phyloP scores from a whole-genome alignment of 92 coral and sea anemone species.

The Paragorgia papillata region DNA sequence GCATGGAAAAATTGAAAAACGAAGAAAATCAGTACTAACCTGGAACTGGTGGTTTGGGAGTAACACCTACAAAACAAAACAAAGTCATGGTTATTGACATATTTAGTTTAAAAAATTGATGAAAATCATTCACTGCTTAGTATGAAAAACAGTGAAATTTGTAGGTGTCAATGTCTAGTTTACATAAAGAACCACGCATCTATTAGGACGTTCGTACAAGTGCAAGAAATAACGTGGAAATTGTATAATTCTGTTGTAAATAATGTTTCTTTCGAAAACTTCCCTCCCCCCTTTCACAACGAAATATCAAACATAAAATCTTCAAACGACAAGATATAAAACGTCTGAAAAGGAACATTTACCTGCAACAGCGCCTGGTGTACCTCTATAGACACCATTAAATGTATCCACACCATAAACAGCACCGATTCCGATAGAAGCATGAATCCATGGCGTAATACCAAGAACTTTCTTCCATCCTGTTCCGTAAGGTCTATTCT shows the following conservation, averaged over 20 bases:
- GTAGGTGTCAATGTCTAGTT: too few relatives aligned
- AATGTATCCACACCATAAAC: background rate
- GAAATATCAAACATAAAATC: too few relatives aligned
- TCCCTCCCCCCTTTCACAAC: background rate
- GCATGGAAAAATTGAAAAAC: background rate
- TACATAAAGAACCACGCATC: too few relatives aligned
- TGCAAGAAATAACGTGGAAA: too few relatives aligned
- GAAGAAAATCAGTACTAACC: background rate
- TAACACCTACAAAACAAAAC: constrained; percentile 2
- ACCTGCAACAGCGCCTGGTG: constrained; percentile 13
- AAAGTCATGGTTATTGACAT: too few relatives aligned
- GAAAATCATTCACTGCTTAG: too few relatives aligned
- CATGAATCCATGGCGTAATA: background rate
- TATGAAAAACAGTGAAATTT: too few relatives aligned
- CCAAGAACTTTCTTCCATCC: background rate
- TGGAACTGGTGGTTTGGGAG: background rate
- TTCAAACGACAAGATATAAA: too few relatives aligned
- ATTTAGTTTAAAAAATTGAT: too few relatives aligned
- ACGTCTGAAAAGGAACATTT: background rate
- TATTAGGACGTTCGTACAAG: too few relatives aligned
- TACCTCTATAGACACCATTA: background rate
- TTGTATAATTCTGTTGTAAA: too few relatives aligned
- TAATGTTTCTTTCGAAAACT: too few relatives aligned
- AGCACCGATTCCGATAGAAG: constrained; percentile 11
- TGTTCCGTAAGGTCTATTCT: background rate